Base-by-base conservation (phyloP, 2,797 vertebrate species). In the Sus cebifrons region DNA sequence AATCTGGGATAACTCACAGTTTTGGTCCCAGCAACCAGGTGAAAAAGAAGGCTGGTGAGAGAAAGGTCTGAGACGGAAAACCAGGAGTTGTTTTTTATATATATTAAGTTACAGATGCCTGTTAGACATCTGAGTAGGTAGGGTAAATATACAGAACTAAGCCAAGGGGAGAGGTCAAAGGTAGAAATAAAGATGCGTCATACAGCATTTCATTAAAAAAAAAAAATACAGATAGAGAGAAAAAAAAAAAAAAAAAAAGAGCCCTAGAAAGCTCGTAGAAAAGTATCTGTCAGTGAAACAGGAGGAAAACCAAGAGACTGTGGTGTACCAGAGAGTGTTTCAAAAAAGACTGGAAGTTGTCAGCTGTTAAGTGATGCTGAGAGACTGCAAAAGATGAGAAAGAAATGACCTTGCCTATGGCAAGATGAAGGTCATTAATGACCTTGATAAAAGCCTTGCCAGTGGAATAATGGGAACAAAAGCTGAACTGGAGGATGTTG, bases 21-120 rank as follows among this genome's bases (percentile, higher is more conserved):
- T 71, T 78, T 56, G 29, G 56, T 44, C 15, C 78, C 8, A 78
- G 54, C 36, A 87, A 78, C 13, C 10, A 70, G 18, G 29, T 54
- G 77, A 82, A 71, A 94, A 91, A 83, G 54, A 84, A 82, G 56
- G 7, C 25, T 52, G 18, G 32, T 70, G 52, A 90, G 27, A 87
- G 60, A 58, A 65, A 27, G 25, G 12, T 83, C 83, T 94, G 64
- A 83, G 36, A 83, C 20, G 40, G 20, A 70, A 86, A 87, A 91
- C 58, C 67, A 71, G n/a, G 27, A 88, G 56, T 49, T 89, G 70
- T 40, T 65, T 93, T 78, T 89, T 85, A n/a, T 65, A 94, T 15
- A 73, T 23, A 15, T 65, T 83, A 32, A 71, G 21, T 89, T 92
- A 64, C 44, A 86, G 44, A 44, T 71, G 27, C 20, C 54, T 91